Percentiles rank a stretch among this genome's conserved stretches.
Conservation (phyloP, 2,113 vertebrate genomes). For the Pteronura brasiliensis region DNA sequence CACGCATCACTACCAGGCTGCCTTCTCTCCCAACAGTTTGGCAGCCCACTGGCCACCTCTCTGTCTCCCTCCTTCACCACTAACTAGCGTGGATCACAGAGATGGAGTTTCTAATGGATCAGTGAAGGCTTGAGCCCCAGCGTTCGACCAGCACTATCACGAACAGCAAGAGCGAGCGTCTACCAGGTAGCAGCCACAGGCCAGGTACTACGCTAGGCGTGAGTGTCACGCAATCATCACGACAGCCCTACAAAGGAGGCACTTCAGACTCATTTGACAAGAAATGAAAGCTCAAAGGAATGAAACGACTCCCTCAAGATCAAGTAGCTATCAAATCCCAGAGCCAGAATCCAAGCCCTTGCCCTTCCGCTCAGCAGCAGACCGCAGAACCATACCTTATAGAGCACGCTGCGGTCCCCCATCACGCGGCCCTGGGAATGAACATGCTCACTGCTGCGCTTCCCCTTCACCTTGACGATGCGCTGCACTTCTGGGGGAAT, state of each 20-base stretch:
- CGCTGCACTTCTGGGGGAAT: constrained; percentile 92
- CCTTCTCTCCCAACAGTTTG: neutral
- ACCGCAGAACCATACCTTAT: constrained; percentile 86
- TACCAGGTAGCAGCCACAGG: rapidly evolving
- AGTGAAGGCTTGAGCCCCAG: neutral
- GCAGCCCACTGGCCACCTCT: neutral
- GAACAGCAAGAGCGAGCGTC: neutral
- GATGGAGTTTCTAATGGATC: neutral
- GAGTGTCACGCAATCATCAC: neutral
- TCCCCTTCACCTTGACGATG: constrained; percentile 93
- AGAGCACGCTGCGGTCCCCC: constrained; percentile 98
- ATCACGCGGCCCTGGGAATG: constrained; percentile 98
- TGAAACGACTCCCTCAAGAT: neutral
- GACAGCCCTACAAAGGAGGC: neutral
- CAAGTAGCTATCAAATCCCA: neutral
- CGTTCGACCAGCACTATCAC: too few species aligned
- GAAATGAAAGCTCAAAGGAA: neutral
- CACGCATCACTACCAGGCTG: too few species aligned
- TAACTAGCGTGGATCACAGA: neutral
- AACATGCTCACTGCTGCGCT: constrained; percentile 94
- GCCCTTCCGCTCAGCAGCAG: too few species aligned
- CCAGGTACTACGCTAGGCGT: neutral
- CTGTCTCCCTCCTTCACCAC: neutral
- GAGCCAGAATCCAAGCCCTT: neutral
- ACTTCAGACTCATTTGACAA: neutral